Evolutionary conservation across 2,113 vertebrate species (phyloP), one percentile per base, ranked within the genome.

Genomic region (Pelobates fuscus): DNA sequence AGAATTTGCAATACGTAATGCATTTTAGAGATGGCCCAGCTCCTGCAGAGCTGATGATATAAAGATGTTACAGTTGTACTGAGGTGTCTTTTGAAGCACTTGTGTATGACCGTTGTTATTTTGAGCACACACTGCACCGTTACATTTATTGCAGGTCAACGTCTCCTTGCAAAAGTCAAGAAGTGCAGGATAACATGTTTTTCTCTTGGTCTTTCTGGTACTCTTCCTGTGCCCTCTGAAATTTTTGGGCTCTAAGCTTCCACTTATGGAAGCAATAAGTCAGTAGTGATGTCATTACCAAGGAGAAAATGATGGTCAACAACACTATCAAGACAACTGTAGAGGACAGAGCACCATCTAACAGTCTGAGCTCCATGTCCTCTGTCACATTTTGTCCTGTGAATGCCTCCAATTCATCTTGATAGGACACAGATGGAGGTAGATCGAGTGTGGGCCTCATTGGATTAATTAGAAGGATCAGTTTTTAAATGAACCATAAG

Each of bases 221-320:
- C 30, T 91, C 88, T 74, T 91, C 88, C 0, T 91, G 88, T 25
- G 86, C 88, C 81, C 78, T 85, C 81, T 88, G 87, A 29, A 90
- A 77, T 60, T 88, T 89, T 82, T 80, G 88, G 25, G 76, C 79
- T 74, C 84, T 79, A 29, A 91, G 85, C 77, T 89, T 87, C 85
- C 85, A 88, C 80, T 88, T 89, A 73, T 91, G 91, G 29, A 90
- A 92, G 55, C 86, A 87, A 80, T 89, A 91, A 78, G 88, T 91
- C 49, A 82, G 21, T 21, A 91, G 78, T 20, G 90, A 91, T 0
- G 84, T 86, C 23, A 62, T 76, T 4, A 92, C 5, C 80, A 91
- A 63, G 7, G 85, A 86, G 75, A 87, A 86, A 32, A 89, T 27
- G 25, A 91, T 78, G 41, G 80, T 63, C 67, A 92, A 80, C 76